Percentiles rank a stretch among this genome's conserved stretches.
phyloP scores from a whole-genome alignment of 53 echinoderm and acorn worm genomes.

The Mesocentrotus franciscanus region DNA sequence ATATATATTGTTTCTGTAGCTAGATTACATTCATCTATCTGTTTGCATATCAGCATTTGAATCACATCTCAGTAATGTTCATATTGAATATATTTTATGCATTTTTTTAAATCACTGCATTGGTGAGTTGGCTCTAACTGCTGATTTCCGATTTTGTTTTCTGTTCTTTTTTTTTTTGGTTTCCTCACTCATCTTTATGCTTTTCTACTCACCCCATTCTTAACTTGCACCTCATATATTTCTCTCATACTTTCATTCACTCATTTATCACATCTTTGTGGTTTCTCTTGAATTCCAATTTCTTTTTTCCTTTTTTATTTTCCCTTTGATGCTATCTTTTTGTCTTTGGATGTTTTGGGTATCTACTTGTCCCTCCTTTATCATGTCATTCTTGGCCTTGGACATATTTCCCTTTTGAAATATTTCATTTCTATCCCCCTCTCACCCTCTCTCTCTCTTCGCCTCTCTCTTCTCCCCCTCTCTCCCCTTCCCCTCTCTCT shows the following conservation, averaged over 20 bases:
- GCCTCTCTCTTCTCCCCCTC: background rate
- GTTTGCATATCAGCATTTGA: conserved; percentile 30
- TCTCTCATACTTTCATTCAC: background rate
- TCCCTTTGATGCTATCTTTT: background rate
- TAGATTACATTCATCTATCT: conserved; percentile 32
- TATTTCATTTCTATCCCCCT: background rate
- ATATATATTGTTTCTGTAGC: background rate
- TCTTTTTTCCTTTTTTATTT: background rate
- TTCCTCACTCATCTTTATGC: conserved; percentile 32
- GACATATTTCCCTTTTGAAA: background rate
- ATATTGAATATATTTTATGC: conserved; percentile 39
- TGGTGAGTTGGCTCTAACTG: conserved; percentile 61
- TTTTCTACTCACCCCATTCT: background rate
- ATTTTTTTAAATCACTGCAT: conserved; percentile 45
- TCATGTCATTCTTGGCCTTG: background rate
- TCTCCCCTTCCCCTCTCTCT: background rate
- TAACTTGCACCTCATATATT: background rate
- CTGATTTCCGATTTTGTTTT: conserved; percentile 29
- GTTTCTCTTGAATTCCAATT: background rate
- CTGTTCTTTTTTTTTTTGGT: conserved; percentile 19
- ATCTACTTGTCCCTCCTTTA: background rate
- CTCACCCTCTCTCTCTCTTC: too few relatives aligned
- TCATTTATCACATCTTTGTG: background rate
- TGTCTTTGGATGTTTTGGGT: background rate
- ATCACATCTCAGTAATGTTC: conserved; percentile 29